Evolutionary conservation across 2,888 invertebrate species (phyloP), one percentile per base, ranked within the genome.

Genomic region (Acrobasis repandana): DNA sequence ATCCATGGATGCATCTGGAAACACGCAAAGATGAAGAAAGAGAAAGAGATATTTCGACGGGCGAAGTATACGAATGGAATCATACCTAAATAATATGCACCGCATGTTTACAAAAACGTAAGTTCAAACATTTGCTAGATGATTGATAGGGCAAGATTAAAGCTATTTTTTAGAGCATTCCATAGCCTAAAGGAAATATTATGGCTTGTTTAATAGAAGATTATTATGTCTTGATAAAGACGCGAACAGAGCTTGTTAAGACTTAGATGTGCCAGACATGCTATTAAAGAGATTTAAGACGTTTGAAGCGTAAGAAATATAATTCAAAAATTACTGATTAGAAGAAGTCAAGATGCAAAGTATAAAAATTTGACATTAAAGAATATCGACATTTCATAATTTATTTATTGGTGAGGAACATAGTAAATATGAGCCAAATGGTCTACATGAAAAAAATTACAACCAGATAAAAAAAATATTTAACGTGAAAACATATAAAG

Each of bases 71-170:
- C 10, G 1, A 38, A 11, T 14, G 38, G 3, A 38, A 43, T 28
- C 28, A 28, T 43, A 43, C 3, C 0, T n/a, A 38, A n/a, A n/a
- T 5, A 43, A n/a, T 43, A 43, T 43, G 43, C 43, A 14, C 43
- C 14, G 1, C 43, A 11, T 0, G 43, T n/a, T 3, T 43, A 43
- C 14, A 43, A 5, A 43, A 43, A 43, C 43, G 43, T n/a, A 5
- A 43, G 43, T 43, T 43, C 43, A 43, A 43, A 43, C 43, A 43
- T 43, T 43, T 43, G 43, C 14, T 28, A 28, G 28, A 14, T 43
- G 43, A 43, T 43, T 43, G 43, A 43, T n/a, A 43, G 43, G 43
- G 43, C 38, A 14, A 43, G 43, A 43, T 43, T 43, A 43, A 43
- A 14, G 43, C 1, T 43, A 43, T 43, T 43, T 43, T 43, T 43